Evolutionary conservation across 1,140 invertebrate species (phyloP).

Genomic region (Cylas formicarius): DNA sequence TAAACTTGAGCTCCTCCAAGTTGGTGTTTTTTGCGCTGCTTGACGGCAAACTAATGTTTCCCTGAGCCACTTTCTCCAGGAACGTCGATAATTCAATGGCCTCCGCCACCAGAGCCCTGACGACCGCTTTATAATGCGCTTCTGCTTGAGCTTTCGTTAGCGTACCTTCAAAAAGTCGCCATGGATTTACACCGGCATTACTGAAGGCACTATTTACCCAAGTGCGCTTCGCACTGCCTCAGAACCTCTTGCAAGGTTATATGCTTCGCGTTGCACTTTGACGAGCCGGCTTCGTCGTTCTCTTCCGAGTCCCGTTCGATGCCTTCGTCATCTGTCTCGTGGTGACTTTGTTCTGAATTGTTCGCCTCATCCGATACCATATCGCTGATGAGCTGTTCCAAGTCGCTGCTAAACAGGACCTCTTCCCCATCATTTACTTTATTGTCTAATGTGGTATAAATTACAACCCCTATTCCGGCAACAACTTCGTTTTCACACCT

Average conservation of each 20-base stretch:
- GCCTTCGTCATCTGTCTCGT: conserved; percentile 81
- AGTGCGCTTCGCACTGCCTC: conserved; percentile 54
- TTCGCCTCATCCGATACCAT: conserved; percentile 61
- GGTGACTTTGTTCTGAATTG: conserved; percentile 36
- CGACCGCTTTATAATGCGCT: conserved; percentile 84
- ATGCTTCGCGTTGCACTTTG: conserved; percentile 11
- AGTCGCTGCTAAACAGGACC: conserved; percentile 70
- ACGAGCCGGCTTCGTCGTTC: conserved; percentile 46
- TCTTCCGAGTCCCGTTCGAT: conserved; percentile 83
- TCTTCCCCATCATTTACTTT: conserved; percentile 64
- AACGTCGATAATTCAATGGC: conserved; percentile 83
- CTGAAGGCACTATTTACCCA: conserved; percentile 36
- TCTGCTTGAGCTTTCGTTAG: conserved; percentile 50
- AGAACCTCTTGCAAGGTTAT: conserved; percentile 35
- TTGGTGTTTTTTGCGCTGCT: conserved; percentile 46
- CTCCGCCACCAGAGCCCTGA: conserved; percentile 83
- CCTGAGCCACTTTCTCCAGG: conserved; percentile 70
- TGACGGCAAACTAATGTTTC: conserved; percentile 51
- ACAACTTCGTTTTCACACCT: conserved; percentile 47
- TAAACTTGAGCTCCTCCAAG: conserved; percentile 70
- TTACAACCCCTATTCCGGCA: conserved; percentile 68
- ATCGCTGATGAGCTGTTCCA: conserved; percentile 75
- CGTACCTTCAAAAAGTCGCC: conserved; percentile 26
- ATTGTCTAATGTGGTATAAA: conserved; percentile 76
- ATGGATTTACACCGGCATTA: neutral